Percentiles rank a stretch among this genome's conserved stretches.
phyloP scores from a whole-genome alignment of 2,888 invertebrate species.

The Eupelmus urozonus region DNA sequence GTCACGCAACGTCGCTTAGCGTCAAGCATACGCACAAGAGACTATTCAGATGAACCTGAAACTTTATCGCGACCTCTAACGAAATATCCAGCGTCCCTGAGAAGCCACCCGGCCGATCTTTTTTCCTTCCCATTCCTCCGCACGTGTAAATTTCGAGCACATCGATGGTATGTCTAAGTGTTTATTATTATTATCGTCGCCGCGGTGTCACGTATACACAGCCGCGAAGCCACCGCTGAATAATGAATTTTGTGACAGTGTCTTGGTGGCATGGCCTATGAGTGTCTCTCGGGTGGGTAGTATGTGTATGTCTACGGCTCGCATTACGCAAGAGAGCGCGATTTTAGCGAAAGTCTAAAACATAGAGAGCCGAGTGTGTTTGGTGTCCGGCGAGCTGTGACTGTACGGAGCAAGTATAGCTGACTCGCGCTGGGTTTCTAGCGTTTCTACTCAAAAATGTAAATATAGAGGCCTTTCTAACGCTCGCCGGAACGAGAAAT shows the following conservation, averaged over 20 bases:
- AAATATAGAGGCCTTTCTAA: too few species aligned
- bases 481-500: too few species aligned
- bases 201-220: constrained; percentile 6
- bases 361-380: constrained; percentile 8
- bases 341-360: constrained; percentile 49
- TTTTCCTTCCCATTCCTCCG: too few species aligned
- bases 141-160: too few species aligned
- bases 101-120: too few species aligned
- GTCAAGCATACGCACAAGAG: background rate
- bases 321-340: constrained; percentile 50
- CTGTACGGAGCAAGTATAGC: too few species aligned
- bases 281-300: background rate
- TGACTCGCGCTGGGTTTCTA: constrained; percentile 4
- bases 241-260: constrained; percentile 51
- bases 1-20: background rate
- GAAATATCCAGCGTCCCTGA: constrained; percentile 39
- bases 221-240: constrained; percentile 36
- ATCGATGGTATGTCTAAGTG: too few species aligned
- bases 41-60: background rate
- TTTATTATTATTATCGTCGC: constrained; percentile 32
- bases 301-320: background rate
- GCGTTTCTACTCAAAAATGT: background rate
- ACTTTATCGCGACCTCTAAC: constrained; percentile 44
- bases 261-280: constrained; percentile 5
- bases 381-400: constrained; percentile 4